Conservation (phyloP, 2,113 vertebrate genomes). For the Heloderma charlesbogerti region DNA sequence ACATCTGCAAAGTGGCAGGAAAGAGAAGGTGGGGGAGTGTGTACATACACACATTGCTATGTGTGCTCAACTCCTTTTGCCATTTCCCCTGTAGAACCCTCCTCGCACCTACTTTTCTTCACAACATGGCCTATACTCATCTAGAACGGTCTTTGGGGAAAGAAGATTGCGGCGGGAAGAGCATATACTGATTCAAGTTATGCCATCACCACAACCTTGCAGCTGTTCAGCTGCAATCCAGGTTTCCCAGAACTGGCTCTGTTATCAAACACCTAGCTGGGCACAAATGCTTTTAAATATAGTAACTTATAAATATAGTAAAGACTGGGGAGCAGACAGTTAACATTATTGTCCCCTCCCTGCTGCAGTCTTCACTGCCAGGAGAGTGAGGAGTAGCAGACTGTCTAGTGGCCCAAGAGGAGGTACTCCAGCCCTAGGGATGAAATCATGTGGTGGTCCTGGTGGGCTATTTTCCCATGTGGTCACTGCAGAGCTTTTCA, state of each 20-base stretch:
- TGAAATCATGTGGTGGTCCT: too few species aligned
- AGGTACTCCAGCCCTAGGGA: too few species aligned
- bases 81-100: background rate
- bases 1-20: background rate
- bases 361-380: too few species aligned
- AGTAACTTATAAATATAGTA: too few species aligned
- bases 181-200: background rate
- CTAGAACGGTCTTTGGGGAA: background rate
- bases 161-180: background rate
- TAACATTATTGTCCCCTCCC: too few species aligned
- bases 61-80: background rate
- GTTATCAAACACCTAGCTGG: background rate
- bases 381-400: too few species aligned
- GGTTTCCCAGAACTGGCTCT: background rate
- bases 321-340: too few species aligned
- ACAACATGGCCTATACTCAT: background rate
- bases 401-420: too few species aligned
- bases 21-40: background rate
- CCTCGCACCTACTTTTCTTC: background rate
- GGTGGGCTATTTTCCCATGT: too few species aligned
- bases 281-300: background rate
- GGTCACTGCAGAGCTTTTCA: too few species aligned
- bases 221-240: background rate
- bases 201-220: background rate
- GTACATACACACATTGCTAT: background rate